Evolutionary conservation across 2,888 invertebrate genomes (phyloP), one percentile per base, ranked within the genome.

Genomic region (Habroteleia sp.): DNA sequence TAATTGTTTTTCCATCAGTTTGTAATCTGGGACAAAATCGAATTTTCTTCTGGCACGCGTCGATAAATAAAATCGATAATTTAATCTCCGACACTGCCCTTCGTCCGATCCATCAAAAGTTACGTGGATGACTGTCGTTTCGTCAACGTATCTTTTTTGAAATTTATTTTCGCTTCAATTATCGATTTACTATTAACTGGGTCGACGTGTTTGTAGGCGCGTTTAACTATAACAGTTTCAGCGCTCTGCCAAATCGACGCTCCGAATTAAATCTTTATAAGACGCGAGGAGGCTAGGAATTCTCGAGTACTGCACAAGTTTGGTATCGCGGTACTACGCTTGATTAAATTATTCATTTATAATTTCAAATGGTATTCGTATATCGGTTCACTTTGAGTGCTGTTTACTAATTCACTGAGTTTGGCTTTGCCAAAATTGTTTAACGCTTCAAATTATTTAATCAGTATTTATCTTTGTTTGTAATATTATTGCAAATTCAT

Each of bases 231-330:
- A 62, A 44, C 20, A 58, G 44, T 42, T 31, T 39, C 46, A 3
- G 11, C 27, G 39, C 14, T 13, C 60, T 65, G 65, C 65, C 73
- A 65, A 73, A 56, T 56, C 65, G 50, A 46, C 65, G 72, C 11
- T 44, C 46, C 46, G 16, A 71, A 71, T 71, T 62, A 54, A 71
- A 62, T 54, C 62, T 71, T 71, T 39, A 71, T 71, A 62, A 62
- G 54, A 52, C 37, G 54, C 71, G 71, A 62, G 48, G 54, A 62
- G 39, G 56, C 54, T 48, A 25, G 44, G 35, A 65, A 73, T 56
- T 41, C 44, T 41, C 16, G 7, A 71, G 29, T 14, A 37, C 35
- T 2, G 20, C 20, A 16, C 29, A 17, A 37, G 11, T 50, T 25
- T 23, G 50, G 54, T 60, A 52, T 63, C 54, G 48, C 4, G 56